Evolutionary conservation across 1,140 invertebrate species (phyloP).

Genomic region (Vanessa atalanta): DNA sequence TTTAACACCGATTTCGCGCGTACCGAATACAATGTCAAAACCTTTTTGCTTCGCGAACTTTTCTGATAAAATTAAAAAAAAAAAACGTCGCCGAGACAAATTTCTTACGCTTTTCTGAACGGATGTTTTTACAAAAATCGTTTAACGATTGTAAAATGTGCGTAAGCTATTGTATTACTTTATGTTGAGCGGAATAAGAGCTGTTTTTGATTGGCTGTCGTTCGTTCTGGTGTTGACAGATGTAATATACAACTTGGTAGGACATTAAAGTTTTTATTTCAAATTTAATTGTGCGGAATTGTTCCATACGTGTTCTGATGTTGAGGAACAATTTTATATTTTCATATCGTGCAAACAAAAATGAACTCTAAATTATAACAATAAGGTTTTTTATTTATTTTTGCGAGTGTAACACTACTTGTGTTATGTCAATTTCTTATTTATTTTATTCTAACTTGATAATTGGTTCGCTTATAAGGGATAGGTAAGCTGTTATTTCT

Average conservation of each 20-base stretch:
- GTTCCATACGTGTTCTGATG: slow-evolving; percentile 65
- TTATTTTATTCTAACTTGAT: slow-evolving; percentile 52
- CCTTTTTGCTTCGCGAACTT: slow-evolving; percentile 60
- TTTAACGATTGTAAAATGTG: neutral
- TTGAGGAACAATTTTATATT: slow-evolving; percentile 42
- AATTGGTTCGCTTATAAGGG: slow-evolving; percentile 44
- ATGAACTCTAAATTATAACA: slow-evolving; percentile 26
- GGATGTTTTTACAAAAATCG: slow-evolving; percentile 24
- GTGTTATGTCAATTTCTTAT: slow-evolving; percentile 48
- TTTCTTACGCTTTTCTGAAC: slow-evolving; percentile 69
- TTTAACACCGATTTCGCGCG: slow-evolving; percentile 64
- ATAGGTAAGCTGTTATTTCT: slow-evolving; percentile 11
- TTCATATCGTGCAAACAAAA: slow-evolving; percentile 9
- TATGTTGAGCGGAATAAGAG: neutral
- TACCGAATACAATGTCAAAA: slow-evolving; percentile 66
- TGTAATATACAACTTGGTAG: slow-evolving; percentile 37
- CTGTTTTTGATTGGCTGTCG: neutral
- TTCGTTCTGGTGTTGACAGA: neutral
- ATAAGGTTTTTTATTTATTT: slow-evolving; percentile 5
- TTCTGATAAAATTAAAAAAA: slow-evolving; percentile 40
- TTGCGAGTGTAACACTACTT: neutral
- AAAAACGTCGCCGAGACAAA: slow-evolving; percentile 62
- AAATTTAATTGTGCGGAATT: slow-evolving; percentile 72
- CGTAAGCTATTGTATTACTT: neutral
- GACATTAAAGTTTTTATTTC: slow-evolving; percentile 60